Base-by-base conservation (phyloP, 1,140 invertebrate genomes). In the Battus philenor region DNA sequence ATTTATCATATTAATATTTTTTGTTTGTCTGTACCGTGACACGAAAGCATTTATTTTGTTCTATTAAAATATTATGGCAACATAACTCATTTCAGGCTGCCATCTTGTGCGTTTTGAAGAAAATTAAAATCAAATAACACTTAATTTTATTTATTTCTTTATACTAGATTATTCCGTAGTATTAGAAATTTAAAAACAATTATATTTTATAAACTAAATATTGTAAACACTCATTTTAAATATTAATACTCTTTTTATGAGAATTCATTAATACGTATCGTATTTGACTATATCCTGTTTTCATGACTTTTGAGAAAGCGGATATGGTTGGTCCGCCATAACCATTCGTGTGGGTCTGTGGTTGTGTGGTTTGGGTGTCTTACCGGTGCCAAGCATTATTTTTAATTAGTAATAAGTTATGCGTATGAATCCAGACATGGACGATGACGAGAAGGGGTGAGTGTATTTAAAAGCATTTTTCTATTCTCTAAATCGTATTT, bases 381-480 rank as follows among this genome's bases (percentile, higher is more conserved):
- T 86, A 78, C 84, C 84, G 84, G 84, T 85, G 78, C 84, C 81
- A 84, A 86, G 76, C 77, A 81, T 85, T 86, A 85, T 77, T 85
- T 86, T 84, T 86, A 84, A 84, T 82, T 84, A 85, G 80, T 81
- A 85, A 68, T 86, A 86, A 86, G 83, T 86, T 84, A 87, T 87
- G 86, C 86, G 86, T 83, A 87, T 87, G 86, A 87, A 84, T 81
- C 83, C 83, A 84, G 86, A 87, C 71, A 87, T 87, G 86, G 86
- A 87, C 75, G 86, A 87, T 81, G 86, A 87, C 54, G 85, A 87
- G 80, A 87, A 87, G 81, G 86, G 86, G 86, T 87, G 63, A 84
- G 78, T 71, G 39, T 62, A 50, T 63, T 67, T 68, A 56, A 26
- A 59, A 33, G 12, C 64, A 54, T 67, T 66, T 62, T 69, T 33